Evolutionary conservation across 2,888 invertebrate species (phyloP).

Genomic region (Patella ulyssiponensis): DNA sequence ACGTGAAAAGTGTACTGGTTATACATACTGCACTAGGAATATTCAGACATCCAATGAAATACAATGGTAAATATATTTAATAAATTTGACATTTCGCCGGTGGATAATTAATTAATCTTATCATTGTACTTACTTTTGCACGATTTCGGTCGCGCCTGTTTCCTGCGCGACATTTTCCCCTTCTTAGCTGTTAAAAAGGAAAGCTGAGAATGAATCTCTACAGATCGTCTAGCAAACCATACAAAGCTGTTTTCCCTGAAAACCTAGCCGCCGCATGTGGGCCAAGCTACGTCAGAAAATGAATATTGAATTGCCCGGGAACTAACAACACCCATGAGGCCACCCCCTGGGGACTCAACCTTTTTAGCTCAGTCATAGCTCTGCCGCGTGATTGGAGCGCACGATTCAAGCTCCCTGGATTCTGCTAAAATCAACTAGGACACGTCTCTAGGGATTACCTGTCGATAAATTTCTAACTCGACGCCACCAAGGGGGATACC

Average conservation of each 20-base stretch:
- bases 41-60: no score
- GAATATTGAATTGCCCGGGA: slow-evolving; percentile 64
- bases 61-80: no score
- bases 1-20: no score
- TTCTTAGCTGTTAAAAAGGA: background rate
- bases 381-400: slow-evolving; percentile 34
- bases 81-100: no score
- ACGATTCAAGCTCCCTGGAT: slow-evolving; percentile 12
- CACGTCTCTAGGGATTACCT: slow-evolving; percentile 6
- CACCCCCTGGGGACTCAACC: slow-evolving; percentile 53
- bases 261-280: slow-evolving; percentile 38
- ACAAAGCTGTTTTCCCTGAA: slow-evolving; percentile 22
- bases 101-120: no score
- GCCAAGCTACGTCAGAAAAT: slow-evolving; percentile 54
- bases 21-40: no score
- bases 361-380: slow-evolving; percentile 42
- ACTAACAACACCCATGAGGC: slow-evolving; percentile 57
- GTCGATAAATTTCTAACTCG: slow-evolving; percentile 2
- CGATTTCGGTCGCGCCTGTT: slow-evolving; percentile 59
- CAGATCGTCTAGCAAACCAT: slow-evolving; percentile 3
- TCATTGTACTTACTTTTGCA: slow-evolving; percentile 56
- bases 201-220: slow-evolving; percentile 8
- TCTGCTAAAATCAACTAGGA: slow-evolving; percentile 11
- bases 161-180: slow-evolving; percentile 56
- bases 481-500: background rate